Conservation (phyloP, 1,140 invertebrate species). For the Aphidius gifuensis region DNA sequence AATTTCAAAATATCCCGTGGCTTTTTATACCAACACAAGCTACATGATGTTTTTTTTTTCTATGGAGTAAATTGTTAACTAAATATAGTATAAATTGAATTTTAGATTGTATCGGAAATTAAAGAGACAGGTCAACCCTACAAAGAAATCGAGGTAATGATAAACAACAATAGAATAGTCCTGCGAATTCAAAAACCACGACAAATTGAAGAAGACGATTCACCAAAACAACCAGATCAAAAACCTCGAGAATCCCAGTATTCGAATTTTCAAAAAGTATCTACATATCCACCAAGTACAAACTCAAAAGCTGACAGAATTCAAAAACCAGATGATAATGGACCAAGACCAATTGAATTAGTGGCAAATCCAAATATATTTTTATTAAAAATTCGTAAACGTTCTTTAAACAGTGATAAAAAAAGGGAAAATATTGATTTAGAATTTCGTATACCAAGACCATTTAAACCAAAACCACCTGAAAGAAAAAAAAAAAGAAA, state of each 20-base stretch:
- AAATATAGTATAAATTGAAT: background rate
- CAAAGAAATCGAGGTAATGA: constrained; percentile 42
- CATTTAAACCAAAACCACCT: constrained; percentile 34
- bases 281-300: background rate
- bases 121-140: constrained; percentile 35
- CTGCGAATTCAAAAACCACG: constrained; percentile 38
- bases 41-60: no score
- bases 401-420: constrained; percentile 26
- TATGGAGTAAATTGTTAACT: background rate
- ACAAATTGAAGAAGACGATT: constrained; percentile 31
- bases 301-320: background rate
- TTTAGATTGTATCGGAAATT: constrained; percentile 38
- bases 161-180: constrained; percentile 46
- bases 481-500: background rate
- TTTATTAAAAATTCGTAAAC: constrained; percentile 40
- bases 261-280: background rate
- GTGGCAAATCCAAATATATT: constrained; percentile 51
- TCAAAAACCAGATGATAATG: constrained; percentile 17
- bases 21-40: no score
- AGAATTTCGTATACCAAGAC: constrained; percentile 43
- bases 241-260: no score
- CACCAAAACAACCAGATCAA: constrained; percentile 20
- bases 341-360: constrained; percentile 19
- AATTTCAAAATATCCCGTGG: no score
- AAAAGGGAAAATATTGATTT: constrained; percentile 39